Conservation (phyloP, 2,113 vertebrate genomes). For the Archocentrus centrarchus region DNA sequence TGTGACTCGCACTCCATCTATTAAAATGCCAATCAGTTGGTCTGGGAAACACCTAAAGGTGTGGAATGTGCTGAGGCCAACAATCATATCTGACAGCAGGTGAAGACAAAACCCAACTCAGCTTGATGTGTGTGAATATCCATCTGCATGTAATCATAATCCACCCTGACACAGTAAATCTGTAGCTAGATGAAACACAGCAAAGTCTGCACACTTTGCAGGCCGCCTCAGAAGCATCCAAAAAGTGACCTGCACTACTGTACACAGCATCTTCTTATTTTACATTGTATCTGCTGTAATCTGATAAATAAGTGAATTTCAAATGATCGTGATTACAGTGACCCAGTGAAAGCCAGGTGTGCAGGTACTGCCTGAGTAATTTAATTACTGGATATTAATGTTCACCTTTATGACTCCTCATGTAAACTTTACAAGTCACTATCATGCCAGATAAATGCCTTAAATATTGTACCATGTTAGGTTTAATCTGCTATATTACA, state of each 20-base stretch:
- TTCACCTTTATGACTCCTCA: background rate
- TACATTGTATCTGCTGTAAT: background rate
- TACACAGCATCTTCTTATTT: background rate
- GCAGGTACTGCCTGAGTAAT: background rate
- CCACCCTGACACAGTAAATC: background rate
- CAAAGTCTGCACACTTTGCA: background rate
- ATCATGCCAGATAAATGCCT: background rate
- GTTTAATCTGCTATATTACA: background rate
- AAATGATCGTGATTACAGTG: background rate
- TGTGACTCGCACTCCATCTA: background rate
- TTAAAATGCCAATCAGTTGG: slow-evolving; percentile 6
- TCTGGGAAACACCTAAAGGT: slow-evolving; percentile 8
- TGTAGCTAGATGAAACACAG: background rate
- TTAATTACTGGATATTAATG: slow-evolving; percentile 4
- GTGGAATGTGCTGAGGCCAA: slow-evolving; percentile 2
- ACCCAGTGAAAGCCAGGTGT: no score
- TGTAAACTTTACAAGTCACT: background rate
- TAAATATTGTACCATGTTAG: background rate
- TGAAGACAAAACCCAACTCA: slow-evolving; percentile 1
- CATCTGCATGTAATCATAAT: background rate
- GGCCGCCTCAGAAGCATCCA: background rate
- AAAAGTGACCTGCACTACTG: background rate
- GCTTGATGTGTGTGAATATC: background rate
- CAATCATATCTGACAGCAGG: slow-evolving; percentile 5
- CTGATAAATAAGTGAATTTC: background rate